Evolutionary conservation across 2,888 invertebrate genomes (phyloP).

Genomic region (Taphrorychus bicolor): DNA sequence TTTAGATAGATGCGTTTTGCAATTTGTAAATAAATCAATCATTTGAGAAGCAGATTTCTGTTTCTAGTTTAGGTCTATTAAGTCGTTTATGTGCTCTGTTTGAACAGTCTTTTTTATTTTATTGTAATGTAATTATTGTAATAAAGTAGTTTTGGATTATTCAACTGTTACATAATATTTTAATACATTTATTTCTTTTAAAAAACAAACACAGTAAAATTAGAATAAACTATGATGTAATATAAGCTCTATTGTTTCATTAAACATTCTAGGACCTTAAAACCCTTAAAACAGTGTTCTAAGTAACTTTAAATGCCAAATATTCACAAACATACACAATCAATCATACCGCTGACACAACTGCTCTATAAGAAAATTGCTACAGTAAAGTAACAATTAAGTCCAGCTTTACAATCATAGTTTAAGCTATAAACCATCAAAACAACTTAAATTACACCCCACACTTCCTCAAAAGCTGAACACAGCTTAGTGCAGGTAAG

Average conservation of each 20-base stretch:
- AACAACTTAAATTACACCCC: constrained; percentile 61
- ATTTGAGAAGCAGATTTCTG: background rate
- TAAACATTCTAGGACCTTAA: no score
- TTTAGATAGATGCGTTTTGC: background rate
- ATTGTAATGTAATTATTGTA: background rate
- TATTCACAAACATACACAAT: no score
- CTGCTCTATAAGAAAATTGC: no score
- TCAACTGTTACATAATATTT: background rate
- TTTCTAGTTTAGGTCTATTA: background rate
- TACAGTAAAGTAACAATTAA: no score
- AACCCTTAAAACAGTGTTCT: no score
- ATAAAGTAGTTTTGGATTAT: background rate
- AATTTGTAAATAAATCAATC: background rate
- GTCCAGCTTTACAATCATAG: no score
- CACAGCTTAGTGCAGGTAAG: constrained; percentile 95
- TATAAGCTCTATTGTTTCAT: background rate
- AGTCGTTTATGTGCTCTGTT: background rate
- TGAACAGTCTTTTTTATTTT: background rate
- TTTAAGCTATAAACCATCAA: no score
- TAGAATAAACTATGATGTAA: constrained; percentile 15
- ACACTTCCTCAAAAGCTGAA: constrained; percentile 92
- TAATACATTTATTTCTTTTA: background rate
- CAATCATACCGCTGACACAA: no score
- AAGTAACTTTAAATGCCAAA: no score
- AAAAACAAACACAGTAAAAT: background rate